Evolutionary conservation across 2,888 invertebrate genomes (phyloP).

Genomic region (Neoscelio sp.): DNA sequence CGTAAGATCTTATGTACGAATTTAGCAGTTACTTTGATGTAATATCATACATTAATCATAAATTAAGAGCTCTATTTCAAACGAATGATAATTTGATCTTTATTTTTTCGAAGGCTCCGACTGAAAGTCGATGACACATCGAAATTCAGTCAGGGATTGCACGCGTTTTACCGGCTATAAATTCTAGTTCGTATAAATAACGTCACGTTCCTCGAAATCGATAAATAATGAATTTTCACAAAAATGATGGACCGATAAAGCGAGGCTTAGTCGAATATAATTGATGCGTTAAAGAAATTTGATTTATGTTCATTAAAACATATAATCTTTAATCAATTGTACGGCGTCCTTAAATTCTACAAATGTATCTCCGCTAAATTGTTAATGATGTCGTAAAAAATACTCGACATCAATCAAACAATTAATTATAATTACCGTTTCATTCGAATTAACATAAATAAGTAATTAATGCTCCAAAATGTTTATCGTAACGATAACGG

Average conservation of each 20-base stretch:
- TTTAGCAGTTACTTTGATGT: too few relatives aligned
- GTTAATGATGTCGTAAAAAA: too few relatives aligned
- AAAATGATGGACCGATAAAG: conserved; percentile 31
- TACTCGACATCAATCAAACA: too few relatives aligned
- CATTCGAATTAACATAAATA: background rate
- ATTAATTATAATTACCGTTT: too few relatives aligned
- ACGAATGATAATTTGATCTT: too few relatives aligned
- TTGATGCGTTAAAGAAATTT: conserved; percentile 19
- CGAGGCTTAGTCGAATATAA: conserved; percentile 2
- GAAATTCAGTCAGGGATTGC: conserved; percentile 9
- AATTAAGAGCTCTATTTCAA: too few relatives aligned
- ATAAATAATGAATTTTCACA: conserved; percentile 49
- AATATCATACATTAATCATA: too few relatives aligned
- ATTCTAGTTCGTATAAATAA: conserved; percentile 47
- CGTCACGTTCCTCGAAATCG: conserved; percentile 28
- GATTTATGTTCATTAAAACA: conserved; percentile 13
- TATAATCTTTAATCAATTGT: background rate
- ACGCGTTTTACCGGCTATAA: conserved; percentile 43
- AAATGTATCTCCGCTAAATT: too few relatives aligned
- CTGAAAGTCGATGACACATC: conserved; percentile 43
- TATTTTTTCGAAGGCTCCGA: too few relatives aligned
- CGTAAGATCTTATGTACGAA: too few relatives aligned
- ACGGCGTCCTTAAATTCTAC: too few relatives aligned
- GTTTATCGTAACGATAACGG: too few relatives aligned
- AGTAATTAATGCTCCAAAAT: background rate